Evolutionary conservation across 2,797 vertebrate species (phyloP), one percentile per base, ranked within the genome.

Genomic region (Gymnopithys bicolor): DNA sequence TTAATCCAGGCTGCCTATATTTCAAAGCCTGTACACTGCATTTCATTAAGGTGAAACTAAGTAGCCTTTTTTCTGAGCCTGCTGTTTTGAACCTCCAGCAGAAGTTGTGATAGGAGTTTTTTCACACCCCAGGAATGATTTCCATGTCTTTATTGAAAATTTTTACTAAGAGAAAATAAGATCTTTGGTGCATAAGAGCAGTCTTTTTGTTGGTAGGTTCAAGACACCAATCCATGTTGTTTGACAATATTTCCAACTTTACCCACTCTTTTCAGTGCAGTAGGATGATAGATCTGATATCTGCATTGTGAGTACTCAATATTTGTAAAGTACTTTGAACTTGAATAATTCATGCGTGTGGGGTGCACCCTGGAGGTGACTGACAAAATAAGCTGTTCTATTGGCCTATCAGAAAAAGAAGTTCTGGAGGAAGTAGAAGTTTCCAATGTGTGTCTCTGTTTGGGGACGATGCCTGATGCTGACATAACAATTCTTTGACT

Each of bases 361-460:
- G 5, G 4, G 1, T 51, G 33, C 11, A 80, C 17, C 19, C 15
- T 9, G 13, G 22, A 83, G 28, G 5, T 2, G 0, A 0, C 11
- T 67, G 64, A 77, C 19, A 51, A 85, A 80, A 80, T 13, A 5
- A 69, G 15, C 4, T 69, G 10, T 43, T 79, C 30, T 90, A 37
- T 28, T 7, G 22, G 5, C 10, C 39, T 59, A 10, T 59, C 16
- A 62, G 24, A 24, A 69, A 37, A 75, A 68, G 41, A 4, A 66
- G 12, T 2, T 85, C 45, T 80, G 76, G 53, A 63, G 43, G 35
- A 83, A 77, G 27, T 2, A 55, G 43, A 49, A 74, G 17, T 19
- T 23, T 25, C 15, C 0, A 2, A 32, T 19, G 6, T 35, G 7
- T 51, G 17, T 30, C 43, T 0, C 0, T 45, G 7, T 69, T 28